Conservation (phyloP, 2,888 invertebrate genomes). For the Anoplius nigerrimus region DNA sequence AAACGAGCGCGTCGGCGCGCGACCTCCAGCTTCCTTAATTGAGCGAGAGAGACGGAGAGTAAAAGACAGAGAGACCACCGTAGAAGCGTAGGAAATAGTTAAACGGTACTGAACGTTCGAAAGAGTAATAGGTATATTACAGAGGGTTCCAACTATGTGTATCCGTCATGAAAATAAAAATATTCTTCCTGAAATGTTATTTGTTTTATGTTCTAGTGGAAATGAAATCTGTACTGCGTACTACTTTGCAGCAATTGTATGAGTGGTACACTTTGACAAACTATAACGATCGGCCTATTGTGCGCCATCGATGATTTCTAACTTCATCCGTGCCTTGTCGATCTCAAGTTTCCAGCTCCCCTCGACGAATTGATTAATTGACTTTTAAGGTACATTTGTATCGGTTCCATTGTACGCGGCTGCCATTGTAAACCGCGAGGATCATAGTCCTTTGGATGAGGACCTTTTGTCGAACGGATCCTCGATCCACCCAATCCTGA, state of each 20-base stretch:
- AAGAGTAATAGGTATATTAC: no score
- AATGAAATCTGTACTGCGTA: no score
- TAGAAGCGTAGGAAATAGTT: slow-evolving; percentile 30
- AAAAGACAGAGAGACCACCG: slow-evolving; percentile 21
- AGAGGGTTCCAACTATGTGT: not conserved
- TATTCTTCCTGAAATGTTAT: no score
- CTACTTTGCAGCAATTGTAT: no score
- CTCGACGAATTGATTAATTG: slow-evolving; percentile 66
- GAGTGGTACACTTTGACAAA: slow-evolving; percentile 36
- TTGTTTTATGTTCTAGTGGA: no score
- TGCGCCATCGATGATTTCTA: slow-evolving; percentile 21
- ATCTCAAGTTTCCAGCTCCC: slow-evolving; percentile 37
- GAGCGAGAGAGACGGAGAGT: slow-evolving; percentile 41
- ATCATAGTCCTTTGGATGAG: slow-evolving; percentile 23
- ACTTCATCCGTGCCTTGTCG: slow-evolving; percentile 16
- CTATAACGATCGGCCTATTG: slow-evolving; percentile 35
- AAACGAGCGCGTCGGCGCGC: slow-evolving; percentile 61
- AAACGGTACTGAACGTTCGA: not conserved
- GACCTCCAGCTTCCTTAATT: slow-evolving; percentile 57
- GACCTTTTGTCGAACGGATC: slow-evolving; percentile 43
- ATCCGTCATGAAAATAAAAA: no score
- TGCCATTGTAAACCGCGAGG: slow-evolving; percentile 51
- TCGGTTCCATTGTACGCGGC: slow-evolving; percentile 52
- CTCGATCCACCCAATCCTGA: slow-evolving; percentile 47
- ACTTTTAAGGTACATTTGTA: slow-evolving; percentile 61